Base-by-base conservation (phyloP, 2,113 vertebrate species). In the Helogale parvula region DNA sequence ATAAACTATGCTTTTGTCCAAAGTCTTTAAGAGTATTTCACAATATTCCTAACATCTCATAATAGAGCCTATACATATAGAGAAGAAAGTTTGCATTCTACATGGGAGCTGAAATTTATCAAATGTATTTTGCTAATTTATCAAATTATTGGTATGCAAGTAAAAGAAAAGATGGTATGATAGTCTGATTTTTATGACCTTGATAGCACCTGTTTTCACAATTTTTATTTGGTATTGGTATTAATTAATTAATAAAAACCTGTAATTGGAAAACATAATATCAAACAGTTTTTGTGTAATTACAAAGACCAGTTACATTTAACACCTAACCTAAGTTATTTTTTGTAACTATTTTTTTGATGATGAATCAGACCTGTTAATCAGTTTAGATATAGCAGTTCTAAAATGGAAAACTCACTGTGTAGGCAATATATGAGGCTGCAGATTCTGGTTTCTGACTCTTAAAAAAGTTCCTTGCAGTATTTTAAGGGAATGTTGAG, bases 321-420 rank as follows among this genome's bases (percentile, higher is more conserved):
- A 96, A 72, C 8, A 50, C 54, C 79, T 4, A 91, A 27, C 0
- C 2, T 84, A 68, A 45, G 9, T 90, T 74, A 27, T 60, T 74
- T 77, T 93, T 88, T 79, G 5, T 83, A 92, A 65, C 0, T 0
- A 31, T 60, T 57, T 86, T 86, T 19, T 68, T 52, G 17, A 50
- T 76, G 12, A 81, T 50, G 77, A 65, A 83, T 80, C 80, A 15
- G 29, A 12, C 10, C 14, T 83, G 11, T 94, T 90, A 33, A 33
- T 96, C 52, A 50, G 4, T 71, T 90, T 95, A 85, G 33, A 82
- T 16, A 45, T 5, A 93, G 68, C 35, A 66, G 50, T 85, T 96
- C 13, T 72, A 85, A 77, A 69, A 41, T 11, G 25, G 15, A 94
- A 5, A 93, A 3, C 2, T 85, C 65, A 68, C n/a, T 76, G 50